phyloP scores from a whole-genome alignment of 1,140 invertebrate species.

The Chionoecetes opilio region DNA sequence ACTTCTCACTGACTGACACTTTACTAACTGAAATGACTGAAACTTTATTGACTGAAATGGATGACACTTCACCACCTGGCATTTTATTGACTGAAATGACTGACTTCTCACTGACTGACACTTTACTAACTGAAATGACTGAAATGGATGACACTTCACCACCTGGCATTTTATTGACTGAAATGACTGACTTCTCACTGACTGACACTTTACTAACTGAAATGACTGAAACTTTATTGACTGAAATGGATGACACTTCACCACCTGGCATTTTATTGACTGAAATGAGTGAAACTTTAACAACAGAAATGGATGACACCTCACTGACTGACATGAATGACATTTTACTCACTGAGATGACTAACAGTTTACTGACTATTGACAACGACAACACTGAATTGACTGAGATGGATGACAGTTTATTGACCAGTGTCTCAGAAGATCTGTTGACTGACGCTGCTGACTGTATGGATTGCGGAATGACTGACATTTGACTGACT shows the following conservation, averaged over 20 bases:
- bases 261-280: constrained; percentile 47
- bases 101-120: constrained; percentile 45
- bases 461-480: background rate
- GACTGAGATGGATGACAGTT: constrained; percentile 22
- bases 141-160: background rate
- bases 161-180: constrained; percentile 1
- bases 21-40: constrained; percentile 25
- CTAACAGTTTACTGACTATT: constrained; percentile 38
- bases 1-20: constrained; percentile 2
- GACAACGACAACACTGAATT: background rate
- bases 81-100: constrained; percentile 15
- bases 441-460: constrained; percentile 41
- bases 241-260: background rate
- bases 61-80: background rate
- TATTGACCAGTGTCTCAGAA: background rate
- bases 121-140: background rate
- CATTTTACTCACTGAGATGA: background rate
- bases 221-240: background rate
- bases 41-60: background rate
- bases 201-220: constrained; percentile 32
- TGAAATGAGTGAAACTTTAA: background rate
- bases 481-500: constrained; percentile 40
- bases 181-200: constrained; percentile 4
- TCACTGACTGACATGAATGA: background rate
- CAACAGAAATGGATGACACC: background rate